Conservation (phyloP, 1,140 invertebrate species). For the Bombyx mandarina region DNA sequence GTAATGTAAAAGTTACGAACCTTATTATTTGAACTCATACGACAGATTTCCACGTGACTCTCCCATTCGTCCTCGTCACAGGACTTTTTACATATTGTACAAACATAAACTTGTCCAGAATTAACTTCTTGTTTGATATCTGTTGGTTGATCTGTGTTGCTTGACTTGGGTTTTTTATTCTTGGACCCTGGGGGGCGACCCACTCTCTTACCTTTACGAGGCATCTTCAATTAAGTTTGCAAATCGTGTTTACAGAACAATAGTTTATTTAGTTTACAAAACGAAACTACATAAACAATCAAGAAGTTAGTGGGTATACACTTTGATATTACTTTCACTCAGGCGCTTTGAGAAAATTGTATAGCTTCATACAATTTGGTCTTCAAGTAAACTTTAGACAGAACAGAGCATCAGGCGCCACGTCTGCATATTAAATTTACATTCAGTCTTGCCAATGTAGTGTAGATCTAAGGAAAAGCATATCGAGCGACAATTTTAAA, state of each 20-base stretch:
- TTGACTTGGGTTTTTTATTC: slow-evolving; percentile 19
- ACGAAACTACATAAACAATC: slow-evolving; percentile 11
- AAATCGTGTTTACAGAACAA: slow-evolving; percentile 9
- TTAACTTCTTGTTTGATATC: slow-evolving; percentile 7
- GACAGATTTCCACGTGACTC: neutral
- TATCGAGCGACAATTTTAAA: too few species aligned
- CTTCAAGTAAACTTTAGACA: too few species aligned
- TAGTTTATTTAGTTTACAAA: slow-evolving; percentile 4
- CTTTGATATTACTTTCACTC: slow-evolving; percentile 63
- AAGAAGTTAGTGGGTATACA: slow-evolving; percentile 16
- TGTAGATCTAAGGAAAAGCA: too few species aligned
- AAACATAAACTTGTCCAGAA: slow-evolving; percentile 10
- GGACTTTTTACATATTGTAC: slow-evolving; percentile 10
- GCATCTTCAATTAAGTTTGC: slow-evolving; percentile 24
- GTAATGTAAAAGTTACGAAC: too few species aligned
- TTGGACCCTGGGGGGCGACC: slow-evolving; percentile 33
- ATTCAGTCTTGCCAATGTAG: too few species aligned
- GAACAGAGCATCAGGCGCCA: neutral
- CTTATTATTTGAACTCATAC: too few species aligned
- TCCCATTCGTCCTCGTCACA: neutral
- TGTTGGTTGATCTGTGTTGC: slow-evolving; percentile 11
- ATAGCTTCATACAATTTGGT: neutral
- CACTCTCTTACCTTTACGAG: slow-evolving; percentile 34
- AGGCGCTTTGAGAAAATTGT: slow-evolving; percentile 35
- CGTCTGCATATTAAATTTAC: neutral